Conservation (phyloP, 2,797 vertebrate species). For the Chaunax sp. region DNA sequence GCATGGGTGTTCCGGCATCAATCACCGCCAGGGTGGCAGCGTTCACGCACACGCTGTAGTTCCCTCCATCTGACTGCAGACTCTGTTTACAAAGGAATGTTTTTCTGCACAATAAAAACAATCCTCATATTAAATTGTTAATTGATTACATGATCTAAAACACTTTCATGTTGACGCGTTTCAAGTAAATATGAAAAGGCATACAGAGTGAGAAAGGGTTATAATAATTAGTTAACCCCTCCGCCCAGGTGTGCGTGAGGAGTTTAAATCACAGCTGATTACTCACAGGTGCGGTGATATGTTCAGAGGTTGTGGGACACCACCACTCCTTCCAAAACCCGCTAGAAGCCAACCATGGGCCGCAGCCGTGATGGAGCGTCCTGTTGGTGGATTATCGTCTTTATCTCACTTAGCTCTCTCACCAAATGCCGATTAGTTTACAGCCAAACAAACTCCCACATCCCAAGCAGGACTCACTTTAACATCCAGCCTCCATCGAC, state of each 20-base stretch:
- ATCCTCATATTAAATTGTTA: too few relatives aligned
- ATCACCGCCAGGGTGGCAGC: too few relatives aligned
- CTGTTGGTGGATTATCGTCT: conserved; percentile 25
- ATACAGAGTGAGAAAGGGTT: not conserved
- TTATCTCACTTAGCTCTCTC: conserved; percentile 11
- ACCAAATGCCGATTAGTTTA: conserved; percentile 9
- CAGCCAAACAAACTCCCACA: not conserved
- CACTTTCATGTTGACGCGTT: not conserved
- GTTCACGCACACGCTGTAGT: too few relatives aligned
- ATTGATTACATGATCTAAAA: too few relatives aligned
- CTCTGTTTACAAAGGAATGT: too few relatives aligned
- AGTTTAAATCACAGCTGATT: conserved; percentile 22
- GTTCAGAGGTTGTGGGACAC: not conserved
- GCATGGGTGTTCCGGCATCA: too few relatives aligned
- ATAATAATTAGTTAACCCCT: not conserved
- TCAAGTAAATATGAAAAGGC: not conserved
- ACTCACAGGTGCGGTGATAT: conserved; percentile 29
- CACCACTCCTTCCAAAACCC: not conserved
- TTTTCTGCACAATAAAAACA: too few relatives aligned
- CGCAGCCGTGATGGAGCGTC: not conserved
- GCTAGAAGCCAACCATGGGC: conserved; percentile 49
- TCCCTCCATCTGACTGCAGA: too few relatives aligned
- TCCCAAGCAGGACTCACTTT: not conserved
- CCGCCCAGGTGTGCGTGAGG: conserved; percentile 40
- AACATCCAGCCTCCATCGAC: not conserved